These are phyloP conservation scores for Alethe diademata DNA, from an alignment of 2,113 vertebrate genomes.

Conservation along the genomic window DNA sequence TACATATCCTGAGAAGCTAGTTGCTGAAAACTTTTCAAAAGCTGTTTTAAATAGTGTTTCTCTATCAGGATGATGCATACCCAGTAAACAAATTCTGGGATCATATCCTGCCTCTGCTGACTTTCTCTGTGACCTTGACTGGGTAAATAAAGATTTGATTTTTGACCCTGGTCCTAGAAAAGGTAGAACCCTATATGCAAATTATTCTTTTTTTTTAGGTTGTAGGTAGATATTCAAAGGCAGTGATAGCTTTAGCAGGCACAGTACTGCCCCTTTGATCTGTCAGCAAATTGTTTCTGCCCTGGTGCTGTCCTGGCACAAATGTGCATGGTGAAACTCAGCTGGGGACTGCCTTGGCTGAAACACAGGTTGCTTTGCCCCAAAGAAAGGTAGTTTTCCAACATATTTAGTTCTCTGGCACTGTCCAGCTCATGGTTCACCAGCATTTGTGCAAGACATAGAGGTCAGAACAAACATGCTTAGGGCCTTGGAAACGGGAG, in stretches of 20 bases:
- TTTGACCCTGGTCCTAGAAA: neutral
- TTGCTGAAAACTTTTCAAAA: conserved; percentile 47
- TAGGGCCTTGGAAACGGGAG: neutral
- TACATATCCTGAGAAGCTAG: conserved; percentile 58
- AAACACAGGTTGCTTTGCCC: neutral
- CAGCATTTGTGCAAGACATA: neutral
- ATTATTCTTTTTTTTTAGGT: neutral
- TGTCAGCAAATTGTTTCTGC: neutral
- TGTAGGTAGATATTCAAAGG: neutral
- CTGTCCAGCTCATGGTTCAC: neutral
- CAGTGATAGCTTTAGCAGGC: neutral
- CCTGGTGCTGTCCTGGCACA: neutral
- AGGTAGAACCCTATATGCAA: neutral
- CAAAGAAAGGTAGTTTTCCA: neutral
- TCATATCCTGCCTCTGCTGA: neutral
- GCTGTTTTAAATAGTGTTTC: neutral
- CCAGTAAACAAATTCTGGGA: neutral
- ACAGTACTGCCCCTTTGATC: neutral
- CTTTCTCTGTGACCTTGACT: neutral
- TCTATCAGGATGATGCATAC: neutral
- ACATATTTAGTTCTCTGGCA: neutral
- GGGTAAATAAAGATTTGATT: neutral
- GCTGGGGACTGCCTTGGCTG: neutral
- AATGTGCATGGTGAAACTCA: neutral
- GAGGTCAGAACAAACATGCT: neutral